Percentiles rank a stretch among this genome's conserved stretches.
Evolutionary conservation across 2,888 invertebrate genomes (phyloP).

Genomic region (Drosophila pseudotalamancana): DNA sequence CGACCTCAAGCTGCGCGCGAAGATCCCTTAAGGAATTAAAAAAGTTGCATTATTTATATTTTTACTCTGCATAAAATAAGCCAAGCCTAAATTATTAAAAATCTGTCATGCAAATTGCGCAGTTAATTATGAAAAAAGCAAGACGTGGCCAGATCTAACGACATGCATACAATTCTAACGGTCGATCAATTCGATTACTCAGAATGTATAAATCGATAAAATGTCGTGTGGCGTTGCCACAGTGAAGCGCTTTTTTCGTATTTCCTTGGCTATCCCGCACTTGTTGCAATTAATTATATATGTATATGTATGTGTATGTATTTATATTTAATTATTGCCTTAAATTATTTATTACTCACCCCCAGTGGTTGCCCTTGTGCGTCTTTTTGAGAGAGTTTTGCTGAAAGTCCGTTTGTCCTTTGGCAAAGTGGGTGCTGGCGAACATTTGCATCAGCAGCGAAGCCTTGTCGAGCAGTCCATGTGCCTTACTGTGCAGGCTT

Average conservation of each 20-base stretch:
- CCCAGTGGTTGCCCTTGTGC: conserved; percentile 96
- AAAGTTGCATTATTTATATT: too few relatives aligned
- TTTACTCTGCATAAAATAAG: too few relatives aligned
- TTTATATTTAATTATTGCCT: background rate
- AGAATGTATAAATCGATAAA: background rate
- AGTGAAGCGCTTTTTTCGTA: background rate
- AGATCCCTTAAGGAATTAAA: conserved; percentile 88
- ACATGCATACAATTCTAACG: too few relatives aligned
- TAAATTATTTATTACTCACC: conserved; percentile 82
- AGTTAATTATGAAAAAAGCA: too few relatives aligned
- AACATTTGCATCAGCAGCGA: conserved; percentile 96
- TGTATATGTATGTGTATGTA: too few relatives aligned
- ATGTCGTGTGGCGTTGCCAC: background rate
- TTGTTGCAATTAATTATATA: background rate
- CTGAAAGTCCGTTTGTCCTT: conserved; percentile 87
- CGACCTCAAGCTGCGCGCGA: conserved; percentile 93
- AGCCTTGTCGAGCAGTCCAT: conserved; percentile 91
- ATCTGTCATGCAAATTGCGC: too few relatives aligned
- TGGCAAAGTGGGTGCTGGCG: conserved; percentile 96
- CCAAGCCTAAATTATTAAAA: too few relatives aligned
- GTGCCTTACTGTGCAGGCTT: conserved; percentile 82
- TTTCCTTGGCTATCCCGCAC: too few relatives aligned
- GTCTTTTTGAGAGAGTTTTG: conserved; percentile 93
- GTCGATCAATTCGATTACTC: too few relatives aligned
- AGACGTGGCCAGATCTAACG: too few relatives aligned